A percentile compares a stretch with the other conserved stretches of the same genome.
Conservation (phyloP, 2,888 invertebrate species). For the Adineta ricciae region DNA sequence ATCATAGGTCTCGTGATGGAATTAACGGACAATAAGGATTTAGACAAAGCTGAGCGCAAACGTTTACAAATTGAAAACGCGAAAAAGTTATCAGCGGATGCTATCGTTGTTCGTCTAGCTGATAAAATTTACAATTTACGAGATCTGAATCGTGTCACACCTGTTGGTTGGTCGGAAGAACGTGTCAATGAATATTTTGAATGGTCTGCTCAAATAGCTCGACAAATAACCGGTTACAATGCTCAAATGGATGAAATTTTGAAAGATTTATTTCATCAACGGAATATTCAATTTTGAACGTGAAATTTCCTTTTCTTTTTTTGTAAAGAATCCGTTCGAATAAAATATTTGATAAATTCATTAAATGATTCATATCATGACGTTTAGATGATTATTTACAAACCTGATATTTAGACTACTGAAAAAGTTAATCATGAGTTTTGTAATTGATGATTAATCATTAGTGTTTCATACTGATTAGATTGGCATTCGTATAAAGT, state of each 20-base stretch:
- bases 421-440: too few species aligned
- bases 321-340: neutral
- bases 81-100: conserved; percentile 54
- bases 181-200: conserved; percentile 59
- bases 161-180: conserved; percentile 57
- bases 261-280: conserved; percentile 8
- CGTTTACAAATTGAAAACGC: conserved; percentile 60
- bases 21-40: conserved; percentile 63
- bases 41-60: conserved; percentile 57
- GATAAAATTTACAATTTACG: conserved; percentile 72
- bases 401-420: too few species aligned
- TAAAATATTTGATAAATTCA: neutral
- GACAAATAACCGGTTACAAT: neutral
- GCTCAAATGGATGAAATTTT: neutral
- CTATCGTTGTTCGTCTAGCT: conserved; percentile 67
- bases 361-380: too few species aligned
- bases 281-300: neutral
- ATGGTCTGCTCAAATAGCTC: conserved; percentile 60
- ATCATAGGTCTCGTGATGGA: conserved; percentile 44
- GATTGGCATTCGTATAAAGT: too few species aligned
- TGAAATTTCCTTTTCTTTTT: too few species aligned
- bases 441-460: too few species aligned
- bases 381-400: too few species aligned
- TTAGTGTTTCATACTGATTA: too few species aligned
- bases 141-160: conserved; percentile 57